Evolutionary conservation across 2,797 vertebrate species (phyloP).

Genomic region (Mus caroli): DNA sequence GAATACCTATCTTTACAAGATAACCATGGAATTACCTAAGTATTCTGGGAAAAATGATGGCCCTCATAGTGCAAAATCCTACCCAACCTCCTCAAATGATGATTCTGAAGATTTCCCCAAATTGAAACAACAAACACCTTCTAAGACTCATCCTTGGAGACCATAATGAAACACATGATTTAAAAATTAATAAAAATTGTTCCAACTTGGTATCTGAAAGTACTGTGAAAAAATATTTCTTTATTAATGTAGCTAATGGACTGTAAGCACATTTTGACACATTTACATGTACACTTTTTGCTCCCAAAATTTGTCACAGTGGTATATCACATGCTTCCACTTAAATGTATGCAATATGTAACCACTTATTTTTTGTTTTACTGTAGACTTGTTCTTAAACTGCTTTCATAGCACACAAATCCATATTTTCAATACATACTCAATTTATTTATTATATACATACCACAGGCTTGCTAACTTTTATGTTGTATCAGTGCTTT

Average conservation of each 20-base stretch:
- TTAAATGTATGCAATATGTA: not conserved
- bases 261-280: not conserved
- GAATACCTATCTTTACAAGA: slow-evolving; percentile 76
- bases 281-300: not conserved
- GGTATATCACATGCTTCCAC: not conserved
- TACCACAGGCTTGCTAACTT: not conserved
- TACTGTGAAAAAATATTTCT: not conserved
- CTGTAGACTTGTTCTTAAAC: not conserved
- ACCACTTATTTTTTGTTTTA: not conserved
- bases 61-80: slow-evolving; percentile 90
- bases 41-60: slow-evolving; percentile 91
- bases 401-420: not conserved
- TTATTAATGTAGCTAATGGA: not conserved
- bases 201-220: not conserved
- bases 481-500: not conserved
- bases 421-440: not conserved
- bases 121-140: slow-evolving; percentile 89
- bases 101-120: slow-evolving; percentile 92
- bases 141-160: slow-evolving; percentile 91
- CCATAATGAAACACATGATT: slow-evolving; percentile 89
- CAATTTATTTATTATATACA: not conserved
- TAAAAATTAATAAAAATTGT: not conserved
- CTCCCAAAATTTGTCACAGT: not conserved
- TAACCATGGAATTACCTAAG: slow-evolving; percentile 87
- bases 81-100: slow-evolving; percentile 92